These are phyloP conservation scores for Xylophagus ater DNA, from an alignment of 2,888 invertebrate genomes.

Conservation along the genomic window DNA sequence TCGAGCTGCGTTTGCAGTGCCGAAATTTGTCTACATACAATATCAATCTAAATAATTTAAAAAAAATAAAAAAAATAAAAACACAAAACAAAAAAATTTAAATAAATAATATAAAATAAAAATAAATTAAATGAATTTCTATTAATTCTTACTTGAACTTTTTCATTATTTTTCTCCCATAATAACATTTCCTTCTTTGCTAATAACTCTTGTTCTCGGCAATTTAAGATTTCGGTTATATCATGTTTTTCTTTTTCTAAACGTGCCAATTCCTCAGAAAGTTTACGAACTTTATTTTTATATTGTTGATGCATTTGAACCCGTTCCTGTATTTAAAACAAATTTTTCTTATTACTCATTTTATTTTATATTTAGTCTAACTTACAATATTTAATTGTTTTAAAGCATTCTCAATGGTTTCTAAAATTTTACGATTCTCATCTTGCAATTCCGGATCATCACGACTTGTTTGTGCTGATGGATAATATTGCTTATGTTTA, in stretches of 20 bases:
- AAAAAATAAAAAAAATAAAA: constrained; percentile 29
- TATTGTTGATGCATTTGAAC: constrained; percentile 40
- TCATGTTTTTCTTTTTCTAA: constrained; percentile 43
- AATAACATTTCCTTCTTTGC: constrained; percentile 38
- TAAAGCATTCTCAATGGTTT: constrained; percentile 55
- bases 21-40: constrained; percentile 51
- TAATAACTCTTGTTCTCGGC: constrained; percentile 42
- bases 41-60: constrained; percentile 49
- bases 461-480: constrained; percentile 35
- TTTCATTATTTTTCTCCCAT: constrained; percentile 40
- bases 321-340: constrained; percentile 37
- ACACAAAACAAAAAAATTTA: constrained; percentile 27
- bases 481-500: constrained; percentile 35
- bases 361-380: constrained; percentile 1
- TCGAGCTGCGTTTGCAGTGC: constrained; percentile 45
- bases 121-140: neutral
- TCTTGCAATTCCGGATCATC: constrained; percentile 53
- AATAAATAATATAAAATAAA: constrained; percentile 24
- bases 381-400: constrained; percentile 44
- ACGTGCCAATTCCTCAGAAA: constrained; percentile 41
- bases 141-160: constrained; percentile 31
- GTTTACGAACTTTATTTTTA: constrained; percentile 34
- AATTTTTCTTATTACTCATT: neutral
- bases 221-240: constrained; percentile 45
- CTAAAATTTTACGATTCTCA: constrained; percentile 54